phyloP scores from a whole-genome alignment of 92 coral and sea anemone genomes.

The Bergia sp. region DNA sequence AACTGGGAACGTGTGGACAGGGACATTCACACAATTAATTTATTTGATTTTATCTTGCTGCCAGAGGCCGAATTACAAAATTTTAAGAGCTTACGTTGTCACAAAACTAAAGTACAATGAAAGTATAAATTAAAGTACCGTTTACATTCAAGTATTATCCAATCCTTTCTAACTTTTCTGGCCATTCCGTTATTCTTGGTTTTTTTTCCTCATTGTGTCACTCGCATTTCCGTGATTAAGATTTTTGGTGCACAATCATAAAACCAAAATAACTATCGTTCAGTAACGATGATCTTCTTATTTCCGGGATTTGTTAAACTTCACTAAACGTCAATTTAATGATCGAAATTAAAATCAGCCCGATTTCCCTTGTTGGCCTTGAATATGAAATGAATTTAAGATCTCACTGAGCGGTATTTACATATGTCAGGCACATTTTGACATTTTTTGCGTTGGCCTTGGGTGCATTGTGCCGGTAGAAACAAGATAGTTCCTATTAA shows the following conservation, averaged over 20 bases:
- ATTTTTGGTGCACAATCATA: not conserved
- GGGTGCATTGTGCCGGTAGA: not conserved
- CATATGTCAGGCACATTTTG: slow-evolving; percentile 5
- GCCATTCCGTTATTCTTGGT: too few species aligned
- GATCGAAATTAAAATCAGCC: not conserved
- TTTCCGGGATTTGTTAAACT: not conserved
- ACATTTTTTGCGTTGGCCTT: not conserved
- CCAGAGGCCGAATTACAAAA: not conserved
- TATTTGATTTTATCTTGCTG: not conserved
- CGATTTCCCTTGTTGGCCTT: not conserved
- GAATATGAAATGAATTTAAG: not conserved
- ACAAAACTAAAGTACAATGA: too few species aligned
- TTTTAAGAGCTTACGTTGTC: too few species aligned
- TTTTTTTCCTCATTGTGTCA: not conserved
- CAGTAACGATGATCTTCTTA: not conserved
- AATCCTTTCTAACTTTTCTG: not conserved
- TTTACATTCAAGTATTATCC: not conserved
- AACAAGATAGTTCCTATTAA: not conserved
- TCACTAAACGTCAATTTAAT: not conserved
- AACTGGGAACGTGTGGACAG: not conserved
- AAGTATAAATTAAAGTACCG: not conserved
- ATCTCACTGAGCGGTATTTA: not conserved
- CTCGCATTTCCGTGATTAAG: not conserved
- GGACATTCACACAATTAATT: too few species aligned
- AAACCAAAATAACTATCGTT: not conserved